A percentile compares a stretch with the other conserved stretches of the same genome.
Evolutionary conservation across 35 echinoderm and acorn worm species (phyloP).

Genomic region (Diadema setosum): DNA sequence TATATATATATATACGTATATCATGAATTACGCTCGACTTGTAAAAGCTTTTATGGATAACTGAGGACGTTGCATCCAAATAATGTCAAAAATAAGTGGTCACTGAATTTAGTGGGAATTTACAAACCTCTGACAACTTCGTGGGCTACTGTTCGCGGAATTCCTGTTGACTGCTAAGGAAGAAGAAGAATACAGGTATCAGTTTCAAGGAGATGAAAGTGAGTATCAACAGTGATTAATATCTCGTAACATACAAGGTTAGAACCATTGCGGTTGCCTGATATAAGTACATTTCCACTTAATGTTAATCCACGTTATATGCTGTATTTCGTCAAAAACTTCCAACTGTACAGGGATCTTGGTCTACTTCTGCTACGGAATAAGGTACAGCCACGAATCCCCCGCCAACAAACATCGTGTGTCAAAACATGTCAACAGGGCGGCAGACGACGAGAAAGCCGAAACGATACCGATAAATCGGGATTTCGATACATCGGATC

Average conservation of each 20-base stretch:
- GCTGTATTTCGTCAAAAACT: no score
- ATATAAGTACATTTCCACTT: no score
- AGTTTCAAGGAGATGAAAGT: no score
- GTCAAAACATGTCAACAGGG: neutral
- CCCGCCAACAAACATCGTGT: neutral
- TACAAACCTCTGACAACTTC: neutral
- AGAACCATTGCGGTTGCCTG: no score
- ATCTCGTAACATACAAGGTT: no score
- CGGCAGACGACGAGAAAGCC: neutral
- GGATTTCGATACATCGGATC: conserved; percentile 2
- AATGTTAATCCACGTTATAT: no score
- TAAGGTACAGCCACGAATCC: neutral
- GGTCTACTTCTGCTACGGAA: neutral
- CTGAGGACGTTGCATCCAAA: neutral
- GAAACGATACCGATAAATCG: neutral
- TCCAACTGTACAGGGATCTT: no score
- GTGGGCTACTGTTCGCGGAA: neutral
- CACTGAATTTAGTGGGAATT: neutral
- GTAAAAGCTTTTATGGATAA: neutral
- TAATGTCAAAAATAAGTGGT: neutral
- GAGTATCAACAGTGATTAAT: no score
- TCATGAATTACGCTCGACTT: neutral
- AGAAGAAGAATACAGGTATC: no score
- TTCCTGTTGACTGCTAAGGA: no score
- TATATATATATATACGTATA: no score